Percentiles rank a stretch among this genome's conserved stretches.
These are phyloP conservation scores for Chaetura pelagica DNA, from an alignment of 2,113 vertebrate genomes.

Conservation along the genomic window DNA sequence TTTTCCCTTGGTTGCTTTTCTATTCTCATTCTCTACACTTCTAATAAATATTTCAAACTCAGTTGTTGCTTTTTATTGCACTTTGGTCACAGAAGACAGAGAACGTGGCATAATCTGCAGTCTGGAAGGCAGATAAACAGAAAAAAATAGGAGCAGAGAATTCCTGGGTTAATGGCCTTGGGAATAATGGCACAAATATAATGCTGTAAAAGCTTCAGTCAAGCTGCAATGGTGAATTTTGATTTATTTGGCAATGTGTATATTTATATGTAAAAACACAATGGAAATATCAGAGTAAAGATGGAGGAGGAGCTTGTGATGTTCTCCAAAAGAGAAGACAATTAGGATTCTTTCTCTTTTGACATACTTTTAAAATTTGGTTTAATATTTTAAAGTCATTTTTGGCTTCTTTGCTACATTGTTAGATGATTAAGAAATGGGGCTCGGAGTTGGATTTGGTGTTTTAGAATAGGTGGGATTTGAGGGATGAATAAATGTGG, in stretches of 20 bases:
- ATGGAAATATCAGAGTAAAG: neutral
- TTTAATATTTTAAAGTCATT: neutral
- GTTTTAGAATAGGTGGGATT: neutral
- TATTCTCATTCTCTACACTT: neutral
- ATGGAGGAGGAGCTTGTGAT: neutral
- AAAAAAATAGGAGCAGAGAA: neutral
- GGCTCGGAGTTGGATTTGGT: neutral
- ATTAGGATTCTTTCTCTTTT: neutral
- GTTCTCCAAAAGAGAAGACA: neutral
- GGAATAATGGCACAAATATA: neutral
- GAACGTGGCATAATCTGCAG: constrained; percentile 22
- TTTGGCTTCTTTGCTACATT: neutral
- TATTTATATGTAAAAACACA: neutral
- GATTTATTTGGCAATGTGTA: neutral
- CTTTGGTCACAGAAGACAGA: constrained; percentile 21
- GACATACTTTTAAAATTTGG: fast-evolving
- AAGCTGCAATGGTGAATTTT: neutral
- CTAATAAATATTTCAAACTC: constrained; percentile 65
- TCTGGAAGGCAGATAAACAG: constrained; percentile 2
- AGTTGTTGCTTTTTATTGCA: constrained; percentile 52
- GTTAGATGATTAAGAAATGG: neutral
- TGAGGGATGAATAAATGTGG: neutral
- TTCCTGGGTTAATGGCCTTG: neutral
- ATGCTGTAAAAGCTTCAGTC: neutral
- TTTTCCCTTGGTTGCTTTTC: constrained; percentile 51